Evolutionary conservation across 2,113 vertebrate genomes (phyloP).

Genomic region (Ursus arctos): DNA sequence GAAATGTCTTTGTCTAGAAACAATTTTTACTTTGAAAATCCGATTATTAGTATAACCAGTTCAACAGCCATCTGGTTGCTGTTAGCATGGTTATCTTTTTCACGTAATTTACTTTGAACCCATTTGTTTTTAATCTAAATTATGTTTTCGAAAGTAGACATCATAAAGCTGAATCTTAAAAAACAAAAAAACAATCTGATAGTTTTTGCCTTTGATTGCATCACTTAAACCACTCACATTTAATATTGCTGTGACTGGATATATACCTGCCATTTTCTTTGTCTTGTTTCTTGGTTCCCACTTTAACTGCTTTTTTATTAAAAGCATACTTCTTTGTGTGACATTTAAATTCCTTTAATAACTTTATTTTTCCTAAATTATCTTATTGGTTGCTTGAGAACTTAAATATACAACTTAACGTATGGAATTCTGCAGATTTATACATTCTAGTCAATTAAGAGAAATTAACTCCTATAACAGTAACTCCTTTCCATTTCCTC

Average conservation of each 20-base stretch:
- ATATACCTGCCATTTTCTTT: neutral
- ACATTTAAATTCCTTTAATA: neutral
- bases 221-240: neutral
- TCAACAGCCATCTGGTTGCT: neutral
- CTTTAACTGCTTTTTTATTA: neutral
- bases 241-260: neutral
- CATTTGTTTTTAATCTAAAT: constrained; percentile 11
- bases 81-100: neutral
- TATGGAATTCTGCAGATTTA: neutral
- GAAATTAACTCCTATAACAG: neutral
- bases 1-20: neutral
- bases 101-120: neutral
- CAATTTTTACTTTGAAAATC: constrained; percentile 15
- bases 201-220: neutral
- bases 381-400: neutral
- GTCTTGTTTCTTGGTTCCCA: neutral
- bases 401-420: neutral
- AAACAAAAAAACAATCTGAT: neutral
- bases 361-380: neutral
- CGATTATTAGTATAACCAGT: neutral
- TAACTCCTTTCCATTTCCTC: neutral
- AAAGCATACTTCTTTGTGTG: neutral
- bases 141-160: neutral
- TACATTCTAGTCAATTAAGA: neutral
- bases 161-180: neutral